These are phyloP conservation scores for Protophormia terraenovae DNA, from an alignment of 2,888 invertebrate genomes.

Conservation along the genomic window DNA sequence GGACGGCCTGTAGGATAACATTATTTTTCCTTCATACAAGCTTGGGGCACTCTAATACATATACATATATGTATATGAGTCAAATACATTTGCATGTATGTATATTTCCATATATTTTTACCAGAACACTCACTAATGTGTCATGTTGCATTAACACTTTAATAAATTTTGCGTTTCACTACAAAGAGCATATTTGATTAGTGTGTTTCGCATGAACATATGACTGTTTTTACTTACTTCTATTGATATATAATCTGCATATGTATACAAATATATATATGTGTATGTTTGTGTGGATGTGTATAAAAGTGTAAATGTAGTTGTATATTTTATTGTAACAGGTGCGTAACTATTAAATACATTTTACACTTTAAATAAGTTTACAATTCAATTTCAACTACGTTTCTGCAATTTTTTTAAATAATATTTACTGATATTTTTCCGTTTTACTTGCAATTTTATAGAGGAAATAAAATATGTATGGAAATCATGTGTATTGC, in stretches of 20 bases:
- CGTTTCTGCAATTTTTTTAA: background rate
- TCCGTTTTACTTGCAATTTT: background rate
- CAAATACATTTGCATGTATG: background rate
- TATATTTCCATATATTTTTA: background rate
- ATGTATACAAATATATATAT: no score
- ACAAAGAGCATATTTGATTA: conserved; percentile 57
- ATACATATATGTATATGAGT: background rate
- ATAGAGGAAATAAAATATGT: background rate
- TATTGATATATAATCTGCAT: background rate
- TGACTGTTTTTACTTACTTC: background rate
- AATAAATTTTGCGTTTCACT: conserved; percentile 45
- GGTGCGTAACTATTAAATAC: background rate
- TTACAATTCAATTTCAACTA: background rate
- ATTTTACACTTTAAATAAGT: background rate
- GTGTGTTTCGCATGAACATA: background rate
- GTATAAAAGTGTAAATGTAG: background rate
- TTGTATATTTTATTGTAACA: background rate
- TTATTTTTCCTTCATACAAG: background rate
- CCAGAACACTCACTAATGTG: conserved; percentile 41
- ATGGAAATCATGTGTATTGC: background rate
- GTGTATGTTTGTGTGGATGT: background rate
- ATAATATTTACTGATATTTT: conserved; percentile 12
- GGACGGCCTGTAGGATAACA: no score
- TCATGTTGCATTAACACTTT: conserved; percentile 61
- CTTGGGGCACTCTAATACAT: background rate